phyloP scores from a whole-genome alignment of 2,797 vertebrate species.

The Cossypha niveicapilla region DNA sequence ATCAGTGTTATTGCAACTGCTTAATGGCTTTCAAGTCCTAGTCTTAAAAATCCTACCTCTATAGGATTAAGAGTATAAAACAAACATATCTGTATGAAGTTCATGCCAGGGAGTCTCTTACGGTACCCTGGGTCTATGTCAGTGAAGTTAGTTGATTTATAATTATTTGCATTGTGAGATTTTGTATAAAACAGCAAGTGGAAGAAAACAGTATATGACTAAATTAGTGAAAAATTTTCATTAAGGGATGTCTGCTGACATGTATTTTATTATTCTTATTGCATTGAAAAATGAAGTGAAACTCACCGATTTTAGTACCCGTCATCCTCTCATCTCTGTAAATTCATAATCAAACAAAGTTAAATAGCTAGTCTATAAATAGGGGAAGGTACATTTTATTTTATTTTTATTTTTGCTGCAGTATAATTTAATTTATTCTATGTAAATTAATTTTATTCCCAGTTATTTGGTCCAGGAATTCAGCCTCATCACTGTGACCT shows the following conservation, averaged over 20 bases:
- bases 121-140: rapidly evolving
- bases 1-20: background rate
- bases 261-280: background rate
- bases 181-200: background rate
- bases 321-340: background rate
- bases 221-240: background rate
- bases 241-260: background rate
- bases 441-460: background rate
- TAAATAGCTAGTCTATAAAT: background rate
- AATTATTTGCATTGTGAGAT: background rate
- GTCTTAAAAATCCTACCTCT: background rate
- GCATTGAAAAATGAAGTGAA: background rate
- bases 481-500: slow-evolving; percentile 96
- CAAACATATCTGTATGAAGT: background rate
- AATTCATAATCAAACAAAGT: background rate
- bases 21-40: background rate
- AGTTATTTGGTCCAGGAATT: slow-evolving; percentile 93
- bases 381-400: background rate
- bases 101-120: background rate
- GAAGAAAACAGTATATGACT: background rate
- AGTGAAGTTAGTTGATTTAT: background rate
- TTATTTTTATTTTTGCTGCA: background rate
- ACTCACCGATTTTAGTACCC: background rate
- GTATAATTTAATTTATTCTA: background rate
- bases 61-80: background rate